Base-by-base conservation (phyloP, 2,113 vertebrate species). In the Dasyprocta punctata region DNA sequence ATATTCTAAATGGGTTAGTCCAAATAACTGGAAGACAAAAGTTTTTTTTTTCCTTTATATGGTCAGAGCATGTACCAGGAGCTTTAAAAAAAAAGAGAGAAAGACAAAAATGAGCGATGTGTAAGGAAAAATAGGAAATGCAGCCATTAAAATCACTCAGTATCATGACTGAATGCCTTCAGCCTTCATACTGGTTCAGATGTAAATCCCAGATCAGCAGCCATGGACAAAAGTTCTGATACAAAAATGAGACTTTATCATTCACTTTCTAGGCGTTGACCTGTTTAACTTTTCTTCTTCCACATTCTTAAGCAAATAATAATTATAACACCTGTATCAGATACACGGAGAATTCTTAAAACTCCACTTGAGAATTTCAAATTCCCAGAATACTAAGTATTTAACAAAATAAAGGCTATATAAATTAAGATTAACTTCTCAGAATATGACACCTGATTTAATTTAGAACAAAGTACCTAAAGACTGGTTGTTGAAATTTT, bases 301-400 rank as follows among this genome's bases (percentile, higher is more conserved):
- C 38, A 36, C 3, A 89, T 75, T 86, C 65, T 22, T 73, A 73
- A 19, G 13, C 3, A 81, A 95, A 33, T 90, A 60, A 5, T 47
- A 73, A 49, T 19, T 87, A 28, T 26, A 85, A 49, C 24, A 54
- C 30, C 12, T 4, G 75, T 52, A 93, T 75, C n/a, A 54, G 26
- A 88, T 26, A 88, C 86, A 73, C 16, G 75, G 16, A 75, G 17
- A 91, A 86, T 86, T 17, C 84, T 71, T 78, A 92, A 92, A 75
- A 67, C 28, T 80, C 26, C 60, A 69, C 20, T 54, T 67, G 30
- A 54, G 33, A 96, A 92, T 90, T 86, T 84, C 16, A 93, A 54
- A 90, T 38, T 94, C 56, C 65, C 24, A 93, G 38, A 82, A 90
- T n/a, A 87, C 26, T 65, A 52, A 92, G 67, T 44, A 93, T 41